Percentiles rank a stretch among this genome's conserved stretches.
phyloP scores from a whole-genome alignment of 2,113 vertebrate genomes.

The Danio rerio region DNA sequence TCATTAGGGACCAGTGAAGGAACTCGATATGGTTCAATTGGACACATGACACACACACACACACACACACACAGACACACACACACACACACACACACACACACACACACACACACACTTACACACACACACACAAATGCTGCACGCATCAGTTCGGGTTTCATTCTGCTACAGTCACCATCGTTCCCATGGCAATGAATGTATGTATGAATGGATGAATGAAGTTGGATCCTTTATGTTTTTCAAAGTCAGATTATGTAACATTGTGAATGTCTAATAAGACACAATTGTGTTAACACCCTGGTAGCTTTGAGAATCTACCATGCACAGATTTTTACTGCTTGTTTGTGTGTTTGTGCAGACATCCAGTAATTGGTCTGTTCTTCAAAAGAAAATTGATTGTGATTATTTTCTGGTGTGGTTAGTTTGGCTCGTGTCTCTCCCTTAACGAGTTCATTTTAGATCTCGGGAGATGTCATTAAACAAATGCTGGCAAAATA shows the following conservation, averaged over 20 bases:
- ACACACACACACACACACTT: slow-evolving; percentile 21
- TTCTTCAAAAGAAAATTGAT: slow-evolving; percentile 12
- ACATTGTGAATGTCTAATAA: not conserved
- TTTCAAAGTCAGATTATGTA: slow-evolving; percentile 15
- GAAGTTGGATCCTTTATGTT: not conserved
- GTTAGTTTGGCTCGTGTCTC: not conserved
- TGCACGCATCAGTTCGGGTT: slow-evolving; percentile 26
- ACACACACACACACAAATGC: not conserved
- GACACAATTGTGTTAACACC: not conserved
- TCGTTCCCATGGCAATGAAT: slow-evolving; percentile 10
- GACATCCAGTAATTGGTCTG: not conserved
- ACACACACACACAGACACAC: not conserved
- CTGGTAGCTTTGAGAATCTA: not conserved
- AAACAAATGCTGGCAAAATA: slow-evolving; percentile 4
- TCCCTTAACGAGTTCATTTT: slow-evolving; percentile 7
- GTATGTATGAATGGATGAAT: slow-evolving; percentile 10
- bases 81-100: slow-evolving; percentile 23
- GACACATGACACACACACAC: slow-evolving; percentile 45
- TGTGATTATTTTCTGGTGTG: slow-evolving; percentile 18
- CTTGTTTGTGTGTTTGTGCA: not conserved
- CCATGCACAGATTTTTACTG: not conserved
- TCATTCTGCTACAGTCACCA: slow-evolving; percentile 35
- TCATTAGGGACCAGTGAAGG: slow-evolving; percentile 20
- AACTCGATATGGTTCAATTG: slow-evolving; percentile 48
- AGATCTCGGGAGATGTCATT: slow-evolving; percentile 33